These are phyloP conservation scores for Diabrotica virgifera DNA, from an alignment of 1,140 invertebrate genomes.

Conservation along the genomic window DNA sequence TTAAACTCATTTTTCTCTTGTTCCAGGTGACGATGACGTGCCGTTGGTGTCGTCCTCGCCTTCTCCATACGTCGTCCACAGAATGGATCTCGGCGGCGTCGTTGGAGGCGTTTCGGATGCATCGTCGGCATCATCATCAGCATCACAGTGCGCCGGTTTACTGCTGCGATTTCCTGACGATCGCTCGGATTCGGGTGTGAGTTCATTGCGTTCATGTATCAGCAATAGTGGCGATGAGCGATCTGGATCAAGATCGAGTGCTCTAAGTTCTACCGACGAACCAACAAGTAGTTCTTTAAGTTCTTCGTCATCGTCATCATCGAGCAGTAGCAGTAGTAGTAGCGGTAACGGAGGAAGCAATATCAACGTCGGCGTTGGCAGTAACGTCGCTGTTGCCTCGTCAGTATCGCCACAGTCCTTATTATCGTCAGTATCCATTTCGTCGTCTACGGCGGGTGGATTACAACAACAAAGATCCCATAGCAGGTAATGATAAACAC, in stretches of 20 bases:
- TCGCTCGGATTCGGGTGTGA: slow-evolving; percentile 65
- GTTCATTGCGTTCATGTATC: slow-evolving; percentile 55
- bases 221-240: slow-evolving; percentile 71
- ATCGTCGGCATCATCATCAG: slow-evolving; percentile 5
- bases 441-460: background rate
- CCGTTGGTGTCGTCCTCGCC: slow-evolving; percentile 42
- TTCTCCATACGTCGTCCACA: slow-evolving; percentile 22
- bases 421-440: no score
- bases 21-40: slow-evolving; percentile 43
- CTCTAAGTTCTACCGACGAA: slow-evolving; percentile 56
- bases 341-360: background rate
- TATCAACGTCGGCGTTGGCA: background rate
- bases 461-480: no score
- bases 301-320: slow-evolving; percentile 17
- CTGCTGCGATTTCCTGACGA: slow-evolving; percentile 48
- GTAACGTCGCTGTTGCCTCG: background rate
- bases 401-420: background rate
- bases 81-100: slow-evolving; percentile 44
- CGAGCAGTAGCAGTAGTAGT: background rate
- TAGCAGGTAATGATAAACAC: background rate
- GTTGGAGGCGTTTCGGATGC: slow-evolving; percentile 38
- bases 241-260: slow-evolving; percentile 62
- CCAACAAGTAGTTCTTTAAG: slow-evolving; percentile 32
- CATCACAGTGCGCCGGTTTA: background rate
- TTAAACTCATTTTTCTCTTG: background rate